Base-by-base conservation (phyloP, 2,888 invertebrate genomes). In the Tridacna gigas region DNA sequence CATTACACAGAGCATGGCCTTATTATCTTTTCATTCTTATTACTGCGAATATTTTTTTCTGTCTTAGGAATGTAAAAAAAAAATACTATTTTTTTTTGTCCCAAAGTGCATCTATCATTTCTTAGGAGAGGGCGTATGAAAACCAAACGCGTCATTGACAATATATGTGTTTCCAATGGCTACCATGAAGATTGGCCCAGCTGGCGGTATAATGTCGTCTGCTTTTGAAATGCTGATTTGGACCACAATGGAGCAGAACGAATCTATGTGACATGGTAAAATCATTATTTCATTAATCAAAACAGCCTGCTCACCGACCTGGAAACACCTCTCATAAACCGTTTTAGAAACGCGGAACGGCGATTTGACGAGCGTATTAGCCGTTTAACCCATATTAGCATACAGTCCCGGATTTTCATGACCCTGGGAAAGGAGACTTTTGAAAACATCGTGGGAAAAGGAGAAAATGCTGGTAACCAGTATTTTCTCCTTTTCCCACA, bases 241-340 rank as follows among this genome's bases (percentile, higher is more conserved):
- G 37, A 51, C 79, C 74, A 87, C 87, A 87, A 87, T 87, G 63
- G 87, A 73, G 71, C 87, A 48, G 73, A 81, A 83, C 83, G 87
- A 87, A 85, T 83, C 80, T 83, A 83, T 87, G 83, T 85, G 87
- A 83, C 85, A 85, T 74, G 83, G 83, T 83, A 85, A 47, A 80
- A 87, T 87, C 79, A 85, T 85, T 87, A 81, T 79, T 69, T 67
- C 84, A 87, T 87, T 85, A 79, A 87, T 87, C 87, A 87, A 84
- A 84, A 87, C 83, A 85, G 83, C 63, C 77, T 84, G 85, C 76
- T 83, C 74, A 74, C 28, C 77, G 66, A 75, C 48, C 80, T 69
- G 81, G 81, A 87, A 84, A 85, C 22, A 37, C 81, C 83, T 81
- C 87, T 87, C 81, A 83, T 87, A 85, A 87, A 83, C 84, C 69